Evolutionary conservation across 2,113 vertebrate genomes (phyloP).

Genomic region (Tragelaphus imberbis): DNA sequence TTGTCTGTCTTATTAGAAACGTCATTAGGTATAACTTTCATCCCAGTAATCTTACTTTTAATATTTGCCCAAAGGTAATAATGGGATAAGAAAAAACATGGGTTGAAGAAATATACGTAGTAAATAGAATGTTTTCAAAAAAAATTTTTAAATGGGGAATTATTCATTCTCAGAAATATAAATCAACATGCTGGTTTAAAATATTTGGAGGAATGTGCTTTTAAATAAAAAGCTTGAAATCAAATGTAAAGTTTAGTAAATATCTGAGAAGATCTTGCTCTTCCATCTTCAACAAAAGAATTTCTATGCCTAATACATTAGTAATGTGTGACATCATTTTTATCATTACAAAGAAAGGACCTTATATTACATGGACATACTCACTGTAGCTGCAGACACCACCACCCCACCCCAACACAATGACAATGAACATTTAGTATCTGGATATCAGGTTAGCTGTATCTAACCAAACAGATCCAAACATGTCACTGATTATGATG

Average conservation of each 20-base stretch:
- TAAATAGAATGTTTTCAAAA: neutral
- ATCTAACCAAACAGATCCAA: neutral
- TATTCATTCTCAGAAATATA: neutral
- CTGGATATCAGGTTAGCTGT: neutral
- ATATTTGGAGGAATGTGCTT: neutral
- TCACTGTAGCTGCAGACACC: neutral
- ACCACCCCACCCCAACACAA: rapidly evolving
- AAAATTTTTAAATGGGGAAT: neutral
- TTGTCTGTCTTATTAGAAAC: neutral
- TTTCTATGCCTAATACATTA: neutral
- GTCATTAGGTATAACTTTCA: neutral
- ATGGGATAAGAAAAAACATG: neutral
- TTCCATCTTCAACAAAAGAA: neutral
- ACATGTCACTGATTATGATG: neutral
- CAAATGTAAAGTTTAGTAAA: neutral
- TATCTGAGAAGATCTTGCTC: neutral
- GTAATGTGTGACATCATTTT: neutral
- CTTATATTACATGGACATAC: neutral
- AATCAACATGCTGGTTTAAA: neutral
- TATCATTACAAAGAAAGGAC: neutral
- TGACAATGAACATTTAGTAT: neutral
- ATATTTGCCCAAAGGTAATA: neutral
- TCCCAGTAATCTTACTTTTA: neutral
- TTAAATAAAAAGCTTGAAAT: constrained; percentile 7
- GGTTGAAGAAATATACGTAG: neutral